A percentile compares a stretch with the other conserved stretches of the same genome.
Evolutionary conservation across 1,140 invertebrate genomes (phyloP).

Genomic region (Dufourea novaeangliae): DNA sequence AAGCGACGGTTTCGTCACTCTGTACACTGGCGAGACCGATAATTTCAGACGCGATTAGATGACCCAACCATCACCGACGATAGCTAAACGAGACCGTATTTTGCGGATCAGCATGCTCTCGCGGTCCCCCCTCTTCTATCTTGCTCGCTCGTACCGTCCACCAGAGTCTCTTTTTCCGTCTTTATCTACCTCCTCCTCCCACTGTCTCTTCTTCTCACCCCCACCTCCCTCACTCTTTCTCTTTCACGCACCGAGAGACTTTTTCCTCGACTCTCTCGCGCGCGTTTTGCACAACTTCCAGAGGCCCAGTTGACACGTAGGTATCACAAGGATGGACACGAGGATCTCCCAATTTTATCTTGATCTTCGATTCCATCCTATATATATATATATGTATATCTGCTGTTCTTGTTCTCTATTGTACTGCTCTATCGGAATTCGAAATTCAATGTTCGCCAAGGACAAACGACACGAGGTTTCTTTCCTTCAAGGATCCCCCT

Average conservation of each 20-base stretch:
- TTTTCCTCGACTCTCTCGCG: not conserved
- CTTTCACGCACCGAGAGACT: not conserved
- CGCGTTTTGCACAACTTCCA: conserved; percentile 19
- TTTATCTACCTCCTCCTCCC: conserved; percentile 11
- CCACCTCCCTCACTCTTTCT: not conserved
- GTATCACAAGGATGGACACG: too few species aligned
- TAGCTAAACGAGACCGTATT: conserved; percentile 50
- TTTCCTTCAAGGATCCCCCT: too few species aligned
- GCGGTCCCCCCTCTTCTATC: not conserved
- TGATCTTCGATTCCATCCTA: not conserved
- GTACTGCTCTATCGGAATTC: too few species aligned
- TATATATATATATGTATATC: too few species aligned
- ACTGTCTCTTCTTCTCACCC: not conserved
- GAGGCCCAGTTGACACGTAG: too few species aligned
- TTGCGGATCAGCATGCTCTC: conserved; percentile 42
- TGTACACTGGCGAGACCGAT: conserved; percentile 46
- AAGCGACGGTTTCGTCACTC: conserved; percentile 56
- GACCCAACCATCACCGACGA: conserved; percentile 53
- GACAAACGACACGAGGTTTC: too few species aligned
- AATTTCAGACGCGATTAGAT: conserved; percentile 60
- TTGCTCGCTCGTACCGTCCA: not conserved
- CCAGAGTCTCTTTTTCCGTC: not conserved
- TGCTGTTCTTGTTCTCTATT: too few species aligned
- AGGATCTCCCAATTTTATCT: conserved; percentile 11
- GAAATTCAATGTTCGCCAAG: too few species aligned